These are phyloP conservation scores for Drosophila melanosoma DNA, from an alignment of 2,888 invertebrate genomes.

Conservation along the genomic window DNA sequence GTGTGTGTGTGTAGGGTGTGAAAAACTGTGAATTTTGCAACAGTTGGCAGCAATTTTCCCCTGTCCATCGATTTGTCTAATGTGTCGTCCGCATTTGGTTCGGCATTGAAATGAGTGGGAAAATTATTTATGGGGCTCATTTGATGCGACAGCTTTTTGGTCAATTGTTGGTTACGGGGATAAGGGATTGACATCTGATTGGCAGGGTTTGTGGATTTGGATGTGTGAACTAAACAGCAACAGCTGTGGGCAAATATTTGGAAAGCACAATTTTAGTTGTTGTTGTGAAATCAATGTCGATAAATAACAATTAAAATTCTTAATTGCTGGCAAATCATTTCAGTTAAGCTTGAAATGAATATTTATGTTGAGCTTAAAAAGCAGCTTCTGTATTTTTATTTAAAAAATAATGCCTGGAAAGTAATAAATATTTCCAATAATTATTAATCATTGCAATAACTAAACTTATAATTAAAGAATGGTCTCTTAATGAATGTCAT, in stretches of 20 bases:
- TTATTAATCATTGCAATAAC: not conserved
- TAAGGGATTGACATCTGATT: slow-evolving; percentile 17
- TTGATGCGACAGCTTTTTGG: slow-evolving; percentile 73
- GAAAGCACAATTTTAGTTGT: slow-evolving; percentile 19
- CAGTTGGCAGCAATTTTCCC: slow-evolving; percentile 60
- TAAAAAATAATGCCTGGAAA: not conserved
- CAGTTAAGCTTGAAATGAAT: not conserved
- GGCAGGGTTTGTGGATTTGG: not conserved
- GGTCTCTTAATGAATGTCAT: not conserved
- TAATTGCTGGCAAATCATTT: slow-evolving; percentile 2
- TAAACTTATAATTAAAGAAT: not conserved
- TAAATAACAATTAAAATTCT: slow-evolving; percentile 22
- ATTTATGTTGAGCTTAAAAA: not conserved
- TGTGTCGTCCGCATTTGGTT: slow-evolving; percentile 55
- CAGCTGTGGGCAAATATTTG: slow-evolving; percentile 45
- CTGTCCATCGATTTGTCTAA: slow-evolving; percentile 45
- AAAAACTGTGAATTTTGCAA: slow-evolving; percentile 61
- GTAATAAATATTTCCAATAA: slow-evolving; percentile 4
- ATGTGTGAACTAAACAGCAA: slow-evolving; percentile 26
- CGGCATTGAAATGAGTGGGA: slow-evolving; percentile 69
- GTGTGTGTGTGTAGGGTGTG: slow-evolving; percentile 30
- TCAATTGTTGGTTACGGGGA: slow-evolving; percentile 43
- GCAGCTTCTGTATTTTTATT: not conserved
- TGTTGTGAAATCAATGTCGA: not conserved
- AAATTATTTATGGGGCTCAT: slow-evolving; percentile 75